Percentiles rank a stretch among this genome's conserved stretches.
Evolutionary conservation across 2,888 invertebrate genomes (phyloP).

Genomic region (Gisinianus flammeolus): DNA sequence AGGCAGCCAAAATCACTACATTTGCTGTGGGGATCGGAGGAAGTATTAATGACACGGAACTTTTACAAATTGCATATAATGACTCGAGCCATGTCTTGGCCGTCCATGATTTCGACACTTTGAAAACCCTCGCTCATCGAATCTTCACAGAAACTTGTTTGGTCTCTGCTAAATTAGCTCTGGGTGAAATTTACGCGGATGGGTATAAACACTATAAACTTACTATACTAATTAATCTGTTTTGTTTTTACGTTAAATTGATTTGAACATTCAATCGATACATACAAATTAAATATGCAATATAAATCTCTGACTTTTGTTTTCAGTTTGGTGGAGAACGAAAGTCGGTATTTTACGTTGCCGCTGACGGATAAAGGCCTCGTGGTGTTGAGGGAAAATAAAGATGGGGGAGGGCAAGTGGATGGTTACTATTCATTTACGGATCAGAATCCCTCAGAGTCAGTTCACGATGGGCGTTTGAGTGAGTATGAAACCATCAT

Average conservation of each 20-base stretch:
- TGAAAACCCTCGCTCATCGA: neutral
- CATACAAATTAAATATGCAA: too few relatives aligned
- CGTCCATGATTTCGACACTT: slow-evolving; percentile 13
- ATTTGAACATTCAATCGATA: too few relatives aligned
- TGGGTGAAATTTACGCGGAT: neutral
- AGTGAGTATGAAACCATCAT: neutral
- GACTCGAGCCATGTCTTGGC: slow-evolving; percentile 15
- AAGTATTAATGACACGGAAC: slow-evolving; percentile 5
- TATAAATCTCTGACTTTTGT: too few relatives aligned
- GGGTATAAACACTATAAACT: too few relatives aligned
- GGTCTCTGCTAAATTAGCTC: neutral
- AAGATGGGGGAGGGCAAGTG: neutral
- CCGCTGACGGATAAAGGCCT: neutral
- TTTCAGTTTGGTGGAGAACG: neutral
- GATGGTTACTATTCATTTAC: slow-evolving; percentile 22
- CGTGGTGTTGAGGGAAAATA: neutral
- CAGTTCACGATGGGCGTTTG: slow-evolving; percentile 20
- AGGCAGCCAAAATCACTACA: neutral
- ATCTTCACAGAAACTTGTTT: slow-evolving; percentile 15
- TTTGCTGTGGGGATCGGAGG: slow-evolving; percentile 27
- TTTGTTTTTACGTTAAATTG: too few relatives aligned
- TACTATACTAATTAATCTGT: too few relatives aligned
- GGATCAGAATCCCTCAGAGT: slow-evolving; percentile 21
- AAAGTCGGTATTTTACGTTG: slow-evolving; percentile 10
- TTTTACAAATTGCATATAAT: slow-evolving; percentile 17